Base-by-base conservation (phyloP, 2,113 vertebrate species). In the Plectropomus leopardus region DNA sequence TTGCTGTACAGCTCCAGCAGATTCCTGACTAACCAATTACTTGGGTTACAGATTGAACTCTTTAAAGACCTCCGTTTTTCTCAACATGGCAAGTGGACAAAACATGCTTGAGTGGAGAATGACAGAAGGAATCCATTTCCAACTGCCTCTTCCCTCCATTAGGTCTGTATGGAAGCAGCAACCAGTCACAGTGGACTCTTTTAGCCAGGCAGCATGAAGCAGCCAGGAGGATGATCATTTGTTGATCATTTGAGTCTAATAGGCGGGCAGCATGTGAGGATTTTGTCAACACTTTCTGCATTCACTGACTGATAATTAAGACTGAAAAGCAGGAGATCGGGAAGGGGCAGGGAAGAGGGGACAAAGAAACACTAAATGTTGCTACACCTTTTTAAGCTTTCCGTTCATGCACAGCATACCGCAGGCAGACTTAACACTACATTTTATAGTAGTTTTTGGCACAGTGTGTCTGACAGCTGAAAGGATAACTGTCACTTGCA, bases 41-140 rank as follows among this genome's bases (percentile, higher is more conserved):
- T 40, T 8, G 26, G 11, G 24, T 58, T 66, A 75, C 21, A 70
- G 48, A 71, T 67, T n/a, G 13, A 16, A 76, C 65, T 59, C 10
- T 73, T 68, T 48, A 48, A 58, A 59, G 21, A 53, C 17, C n/a
- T 54, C 36, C 42, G n/a, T 51, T 24, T 53, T 34, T 28, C 28
- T 67, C 19, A 57, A 40, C 16, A 3, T 36, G 2, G 50, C 58
- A 66, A 23, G 50, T 45, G 28, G 47, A 63, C 78, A 58, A 77
- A 80, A 53, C 65, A 72, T 72, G 64, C 59, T 83, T 57, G 32
- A 70, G 69, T 59, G 51, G 54, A 80, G 64, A 78, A 63, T 77
- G 76, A 82, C 67, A 78, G 51, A 59, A 44, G 44, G 75, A 69
- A 88, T 87, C 48, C 26, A 32, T 83, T 76, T 83, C 72, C 50